Base-by-base conservation (phyloP, 2,888 invertebrate species). In the Heliconius sara region DNA sequence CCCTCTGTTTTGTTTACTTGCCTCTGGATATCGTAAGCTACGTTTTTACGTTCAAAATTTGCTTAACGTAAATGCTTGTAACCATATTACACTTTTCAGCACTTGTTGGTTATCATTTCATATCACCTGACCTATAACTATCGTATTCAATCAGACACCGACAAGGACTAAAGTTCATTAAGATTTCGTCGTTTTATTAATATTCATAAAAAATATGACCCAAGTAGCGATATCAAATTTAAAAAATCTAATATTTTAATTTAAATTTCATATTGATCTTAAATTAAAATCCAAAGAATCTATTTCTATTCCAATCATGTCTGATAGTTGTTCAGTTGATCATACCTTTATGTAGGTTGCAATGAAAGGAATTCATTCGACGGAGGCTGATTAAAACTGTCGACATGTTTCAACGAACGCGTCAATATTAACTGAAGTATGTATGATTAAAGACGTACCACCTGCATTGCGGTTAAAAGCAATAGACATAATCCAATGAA, bases 331-430 rank as follows among this genome's bases (percentile, higher is more conserved):
- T 27, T 65, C 65, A 39, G 66, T 75, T 75, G 27, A 47, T 66
- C 75, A 47, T 39, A 66, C 63, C 66, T 43, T 66, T 66, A 65
- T 22, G 27, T 65, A 47, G 75, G 66, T 66, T 47, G 47, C 43
- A 65, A 75, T 75, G 75, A 75, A 66, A 75, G 75, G 75, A 47
- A 80, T 74, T 68, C 65, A 74, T 75, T 74, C 74, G 39, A 74
- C 57, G 60, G 27, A 43, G 71, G 77, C 79, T 80, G 79, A 80
- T 80, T 80, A 67, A 80, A 82, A 80, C 82, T 82, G 82, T 80
- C 82, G 71, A 77, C 75, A 66, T 75, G 79, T 82, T 79, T 79
- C 77, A 72, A 77, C 80, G 76, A 71, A 70, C 60, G 47, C 68
- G 63, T 57, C 80, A 75, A 74, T 80, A 75, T 75, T 52, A 75